Conservation (phyloP, 2,113 vertebrate species). For the Tetrax tetrax region DNA sequence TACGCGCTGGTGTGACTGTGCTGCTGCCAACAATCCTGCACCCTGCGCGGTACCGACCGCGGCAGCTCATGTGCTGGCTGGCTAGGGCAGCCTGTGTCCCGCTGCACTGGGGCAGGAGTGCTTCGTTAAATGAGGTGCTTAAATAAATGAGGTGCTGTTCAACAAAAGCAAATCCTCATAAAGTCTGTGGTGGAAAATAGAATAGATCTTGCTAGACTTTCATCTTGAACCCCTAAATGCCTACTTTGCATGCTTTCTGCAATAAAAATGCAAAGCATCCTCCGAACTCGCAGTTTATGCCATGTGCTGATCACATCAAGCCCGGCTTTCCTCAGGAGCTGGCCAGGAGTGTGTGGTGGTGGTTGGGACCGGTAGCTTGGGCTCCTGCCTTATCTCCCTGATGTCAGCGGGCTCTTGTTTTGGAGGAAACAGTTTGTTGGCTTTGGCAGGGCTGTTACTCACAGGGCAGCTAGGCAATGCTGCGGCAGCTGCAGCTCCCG, state of each 20-base stretch:
- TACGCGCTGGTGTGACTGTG: accelerated
- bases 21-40: not conserved
- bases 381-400: not conserved
- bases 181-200: not conserved
- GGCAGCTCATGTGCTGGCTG: not conserved
- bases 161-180: not conserved
- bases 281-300: not conserved
- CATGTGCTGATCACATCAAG: not conserved
- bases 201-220: not conserved
- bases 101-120: not conserved
- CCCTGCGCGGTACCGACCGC: not conserved
- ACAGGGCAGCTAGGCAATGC: not conserved
- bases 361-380: not conserved
- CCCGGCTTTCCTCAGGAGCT: accelerated
- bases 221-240: not conserved
- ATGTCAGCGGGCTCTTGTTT: not conserved
- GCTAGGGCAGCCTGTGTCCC: not conserved
- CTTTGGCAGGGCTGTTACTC: not conserved
- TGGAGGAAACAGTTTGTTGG: not conserved
- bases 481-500: not conserved
- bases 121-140: not conserved
- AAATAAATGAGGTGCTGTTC: not conserved
- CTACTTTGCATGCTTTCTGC: not conserved
- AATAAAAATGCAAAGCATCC: too few species aligned
- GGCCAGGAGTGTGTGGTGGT: not conserved